Conservation (phyloP, 2,113 vertebrate genomes). For the Alethe diademata region DNA sequence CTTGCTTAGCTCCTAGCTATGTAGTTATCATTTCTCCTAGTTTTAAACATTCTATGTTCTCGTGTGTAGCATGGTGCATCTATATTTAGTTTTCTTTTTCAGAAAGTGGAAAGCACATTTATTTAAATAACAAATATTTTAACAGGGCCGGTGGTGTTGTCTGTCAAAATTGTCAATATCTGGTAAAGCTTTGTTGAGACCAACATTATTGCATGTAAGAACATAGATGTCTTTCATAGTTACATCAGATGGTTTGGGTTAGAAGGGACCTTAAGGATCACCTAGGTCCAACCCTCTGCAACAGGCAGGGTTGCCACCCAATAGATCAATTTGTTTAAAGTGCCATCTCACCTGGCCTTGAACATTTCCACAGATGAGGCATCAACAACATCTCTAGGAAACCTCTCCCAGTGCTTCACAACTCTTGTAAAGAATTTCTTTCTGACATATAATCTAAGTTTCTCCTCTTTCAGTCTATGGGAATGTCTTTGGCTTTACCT, state of each 20-base stretch:
- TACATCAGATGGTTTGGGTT: accelerated
- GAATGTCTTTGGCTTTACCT: neutral
- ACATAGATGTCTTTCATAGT: neutral
- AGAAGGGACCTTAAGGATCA: neutral
- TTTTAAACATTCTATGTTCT: neutral
- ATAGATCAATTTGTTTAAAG: neutral
- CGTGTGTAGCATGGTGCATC: neutral
- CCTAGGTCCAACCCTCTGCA: neutral
- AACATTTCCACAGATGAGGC: neutral
- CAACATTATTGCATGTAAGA: neutral
- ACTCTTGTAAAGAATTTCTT: neutral
- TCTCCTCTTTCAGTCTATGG: neutral
- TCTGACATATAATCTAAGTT: neutral
- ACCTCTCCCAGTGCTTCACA: accelerated
- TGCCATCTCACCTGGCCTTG: neutral
- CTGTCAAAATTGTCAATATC: neutral
- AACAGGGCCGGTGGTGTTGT: neutral
- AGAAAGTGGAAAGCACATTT: neutral
- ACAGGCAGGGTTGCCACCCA: too few species aligned
- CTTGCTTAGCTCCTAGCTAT: neutral
- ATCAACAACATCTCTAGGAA: neutral
- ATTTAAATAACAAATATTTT: neutral
- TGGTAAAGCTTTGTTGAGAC: neutral
- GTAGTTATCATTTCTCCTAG: neutral
- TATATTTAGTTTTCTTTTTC: neutral